phyloP scores from a whole-genome alignment of 2,797 vertebrate genomes.

The Australoheros facetus region DNA sequence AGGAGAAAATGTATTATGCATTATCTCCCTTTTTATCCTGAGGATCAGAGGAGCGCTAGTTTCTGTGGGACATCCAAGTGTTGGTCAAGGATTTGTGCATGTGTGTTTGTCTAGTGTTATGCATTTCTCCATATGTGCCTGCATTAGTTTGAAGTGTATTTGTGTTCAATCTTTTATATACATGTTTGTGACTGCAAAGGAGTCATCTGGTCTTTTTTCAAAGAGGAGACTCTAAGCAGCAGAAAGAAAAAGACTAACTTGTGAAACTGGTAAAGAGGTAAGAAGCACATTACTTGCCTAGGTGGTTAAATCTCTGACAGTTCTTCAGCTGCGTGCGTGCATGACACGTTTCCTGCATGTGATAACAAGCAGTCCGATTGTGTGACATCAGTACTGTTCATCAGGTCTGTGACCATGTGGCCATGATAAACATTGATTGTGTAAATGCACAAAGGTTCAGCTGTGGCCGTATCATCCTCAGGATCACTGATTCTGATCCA shows the following conservation, averaged over 20 bases:
- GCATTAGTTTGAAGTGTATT: slow-evolving; percentile 3
- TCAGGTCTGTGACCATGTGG: slow-evolving; percentile 37
- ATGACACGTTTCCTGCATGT: slow-evolving; percentile 32
- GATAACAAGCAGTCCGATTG: slow-evolving; percentile 54
- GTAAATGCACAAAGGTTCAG: slow-evolving; percentile 65
- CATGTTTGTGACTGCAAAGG: slow-evolving; percentile 15
- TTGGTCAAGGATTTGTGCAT: slow-evolving; percentile 63
- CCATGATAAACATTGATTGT: slow-evolving; percentile 65
- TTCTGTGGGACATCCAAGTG: slow-evolving; percentile 73
- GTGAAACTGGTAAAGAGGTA: not conserved
- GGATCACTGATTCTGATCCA: slow-evolving; percentile 69
- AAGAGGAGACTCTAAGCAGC: slow-evolving; percentile 2
- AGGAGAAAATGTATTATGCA: slow-evolving; percentile 67
- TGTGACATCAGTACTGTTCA: slow-evolving; percentile 49
- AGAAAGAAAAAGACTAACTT: not conserved
- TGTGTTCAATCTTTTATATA: slow-evolving; percentile 14
- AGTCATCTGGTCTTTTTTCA: not conserved
- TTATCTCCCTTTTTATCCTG: slow-evolving; percentile 65
- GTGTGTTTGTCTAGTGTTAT: slow-evolving; percentile 31
- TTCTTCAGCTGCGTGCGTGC: not conserved
- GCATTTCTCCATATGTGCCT: not conserved
- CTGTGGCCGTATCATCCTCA: slow-evolving; percentile 54
- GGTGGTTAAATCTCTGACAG: not conserved
- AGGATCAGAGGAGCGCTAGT: slow-evolving; percentile 66
- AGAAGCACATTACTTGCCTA: not conserved